These are phyloP conservation scores for Vombatus ursinus DNA, from an alignment of 2,113 vertebrate genomes.

Conservation along the genomic window DNA sequence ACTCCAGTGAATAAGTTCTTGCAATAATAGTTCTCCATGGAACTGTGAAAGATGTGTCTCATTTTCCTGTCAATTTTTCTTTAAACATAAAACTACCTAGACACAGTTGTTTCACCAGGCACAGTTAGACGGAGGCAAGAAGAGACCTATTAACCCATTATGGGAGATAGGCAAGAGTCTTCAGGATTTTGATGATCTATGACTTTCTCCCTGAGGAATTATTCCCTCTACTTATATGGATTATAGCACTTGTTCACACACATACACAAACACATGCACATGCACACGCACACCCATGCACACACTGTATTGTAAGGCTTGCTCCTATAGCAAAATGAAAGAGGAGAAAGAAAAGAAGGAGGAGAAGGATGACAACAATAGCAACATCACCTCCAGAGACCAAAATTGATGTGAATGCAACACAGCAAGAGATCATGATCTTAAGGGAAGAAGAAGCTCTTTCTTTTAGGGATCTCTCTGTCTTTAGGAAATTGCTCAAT, in stretches of 20 bases:
- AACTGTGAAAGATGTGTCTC: background rate
- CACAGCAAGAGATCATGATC: background rate
- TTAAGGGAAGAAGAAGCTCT: background rate
- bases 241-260: background rate
- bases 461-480: background rate
- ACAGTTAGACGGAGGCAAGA: background rate
- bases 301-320: background rate
- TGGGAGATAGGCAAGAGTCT: background rate
- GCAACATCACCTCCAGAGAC: background rate
- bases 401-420: background rate
- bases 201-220: background rate
- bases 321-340: background rate
- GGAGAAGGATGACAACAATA: background rate
- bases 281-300: too few species aligned
- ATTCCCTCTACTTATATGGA: background rate
- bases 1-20: background rate
- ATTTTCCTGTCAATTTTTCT: background rate
- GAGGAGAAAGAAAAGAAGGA: background rate
- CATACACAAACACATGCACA: background rate
- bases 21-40: background rate
- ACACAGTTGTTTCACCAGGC: background rate
- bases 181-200: background rate
- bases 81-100: too few species aligned
- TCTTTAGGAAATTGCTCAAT: background rate
- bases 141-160: rapidly evolving